Evolutionary conservation across 2,113 vertebrate genomes (phyloP).

Genomic region (Nibea coibor): DNA sequence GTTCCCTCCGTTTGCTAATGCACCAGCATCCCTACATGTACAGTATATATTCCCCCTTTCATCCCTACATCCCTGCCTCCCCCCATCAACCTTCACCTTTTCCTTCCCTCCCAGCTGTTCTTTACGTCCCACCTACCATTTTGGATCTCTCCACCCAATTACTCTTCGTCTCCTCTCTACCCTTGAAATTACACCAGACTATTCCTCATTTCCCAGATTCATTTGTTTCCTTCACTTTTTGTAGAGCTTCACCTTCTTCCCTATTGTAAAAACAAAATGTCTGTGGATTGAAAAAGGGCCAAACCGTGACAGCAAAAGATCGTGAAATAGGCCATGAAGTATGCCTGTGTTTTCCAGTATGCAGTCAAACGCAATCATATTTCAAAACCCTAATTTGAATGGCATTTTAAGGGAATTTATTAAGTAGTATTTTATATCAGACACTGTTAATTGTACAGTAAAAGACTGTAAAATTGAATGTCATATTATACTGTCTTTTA

Average conservation of each 20-base stretch:
- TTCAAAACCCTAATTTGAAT: no score
- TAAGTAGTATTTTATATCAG: no score
- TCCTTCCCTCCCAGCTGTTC: constrained; percentile 57
- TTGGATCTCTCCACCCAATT: constrained; percentile 66
- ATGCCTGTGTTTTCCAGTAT: no score
- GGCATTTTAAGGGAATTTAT: no score
- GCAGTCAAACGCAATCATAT: no score
- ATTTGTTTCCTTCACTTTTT: constrained; percentile 45
- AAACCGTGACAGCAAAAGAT: no score
- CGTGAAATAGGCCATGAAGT: no score
- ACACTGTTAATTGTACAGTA: no score
- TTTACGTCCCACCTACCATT: constrained; percentile 51
- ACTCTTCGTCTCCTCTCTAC: constrained; percentile 60
- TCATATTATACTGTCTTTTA: not conserved
- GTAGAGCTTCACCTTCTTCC: constrained; percentile 8
- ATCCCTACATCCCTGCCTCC: not conserved
- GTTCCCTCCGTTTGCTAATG: not conserved
- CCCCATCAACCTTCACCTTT: constrained; percentile 28
- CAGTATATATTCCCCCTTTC: not conserved
- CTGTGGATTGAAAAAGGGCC: no score
- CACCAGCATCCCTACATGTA: constrained; percentile 1
- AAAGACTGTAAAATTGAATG: no score
- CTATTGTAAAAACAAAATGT: not conserved
- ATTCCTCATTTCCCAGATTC: constrained; percentile 30
- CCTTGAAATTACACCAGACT: constrained; percentile 49